Percentiles rank a stretch among this genome's conserved stretches.
These are phyloP conservation scores for Antennarius maculatus DNA, from an alignment of 2,797 vertebrate species.

Conservation along the genomic window DNA sequence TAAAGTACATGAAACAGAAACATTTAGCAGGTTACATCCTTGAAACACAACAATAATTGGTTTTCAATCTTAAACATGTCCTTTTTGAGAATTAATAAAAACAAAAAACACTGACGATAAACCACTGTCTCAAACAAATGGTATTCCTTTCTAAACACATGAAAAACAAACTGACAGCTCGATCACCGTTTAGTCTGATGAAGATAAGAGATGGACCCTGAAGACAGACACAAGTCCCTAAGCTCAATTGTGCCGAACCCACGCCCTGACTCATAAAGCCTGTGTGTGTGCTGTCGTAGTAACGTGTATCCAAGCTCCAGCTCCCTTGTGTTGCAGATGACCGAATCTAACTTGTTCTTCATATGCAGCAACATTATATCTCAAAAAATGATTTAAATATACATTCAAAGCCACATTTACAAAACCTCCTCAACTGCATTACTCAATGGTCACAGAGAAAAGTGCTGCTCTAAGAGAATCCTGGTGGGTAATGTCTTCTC, in stretches of 20 bases:
- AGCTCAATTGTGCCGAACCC: slow-evolving; percentile 5
- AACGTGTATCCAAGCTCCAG: slow-evolving; percentile 28
- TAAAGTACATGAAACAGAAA: not conserved
- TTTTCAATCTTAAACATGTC: not conserved
- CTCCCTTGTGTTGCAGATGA: slow-evolving; percentile 14
- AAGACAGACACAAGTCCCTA: slow-evolving; percentile 12
- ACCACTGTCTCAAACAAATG: not conserved
- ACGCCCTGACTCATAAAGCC: slow-evolving; percentile 3
- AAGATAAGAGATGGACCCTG: slow-evolving; percentile 78
- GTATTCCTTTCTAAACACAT: not conserved
- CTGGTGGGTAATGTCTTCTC: slow-evolving; percentile 21
- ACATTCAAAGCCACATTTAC: slow-evolving; percentile 10
- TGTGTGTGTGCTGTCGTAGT: slow-evolving; percentile 36
- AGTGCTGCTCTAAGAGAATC: slow-evolving; percentile 12
- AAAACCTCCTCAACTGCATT: slow-evolving; percentile 11
- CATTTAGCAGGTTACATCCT: not conserved
- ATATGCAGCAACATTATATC: not conserved
- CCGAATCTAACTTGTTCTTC: slow-evolving; percentile 4
- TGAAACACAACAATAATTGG: not conserved
- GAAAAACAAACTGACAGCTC: slow-evolving; percentile 8
- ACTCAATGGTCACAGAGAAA: not conserved
- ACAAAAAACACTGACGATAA: not conserved
- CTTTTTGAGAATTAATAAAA: no score
- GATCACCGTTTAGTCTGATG: slow-evolving; percentile 78
- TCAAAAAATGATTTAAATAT: not conserved